A percentile compares a stretch with the other conserved stretches of the same genome.
Evolutionary conservation across 2,888 invertebrate species (phyloP).

Genomic region (Chaetogeoica ovagalla): DNA sequence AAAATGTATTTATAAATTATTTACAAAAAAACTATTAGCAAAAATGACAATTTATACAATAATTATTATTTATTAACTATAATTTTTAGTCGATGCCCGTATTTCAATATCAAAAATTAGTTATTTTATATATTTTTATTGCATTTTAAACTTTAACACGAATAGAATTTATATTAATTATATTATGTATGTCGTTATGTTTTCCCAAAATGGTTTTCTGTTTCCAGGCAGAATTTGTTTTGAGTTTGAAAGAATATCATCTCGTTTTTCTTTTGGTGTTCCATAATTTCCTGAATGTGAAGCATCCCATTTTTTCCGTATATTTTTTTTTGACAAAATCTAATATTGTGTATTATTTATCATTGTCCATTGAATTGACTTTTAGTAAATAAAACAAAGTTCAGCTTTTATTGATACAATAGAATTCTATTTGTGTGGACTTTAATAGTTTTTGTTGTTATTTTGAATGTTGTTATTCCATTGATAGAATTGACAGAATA

Average conservation of each 20-base stretch:
- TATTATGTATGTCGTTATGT: neutral
- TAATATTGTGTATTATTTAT: slow-evolving; percentile 5
- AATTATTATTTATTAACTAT: no score
- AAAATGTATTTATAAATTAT: no score
- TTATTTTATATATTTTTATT: no score
- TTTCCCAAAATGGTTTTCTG: slow-evolving; percentile 18
- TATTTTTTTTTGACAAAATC: slow-evolving; percentile 19
- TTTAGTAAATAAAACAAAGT: slow-evolving; percentile 4
- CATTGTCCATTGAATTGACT: slow-evolving; percentile 22
- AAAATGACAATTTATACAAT: no score
- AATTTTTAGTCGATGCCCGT: no score
- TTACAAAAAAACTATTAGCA: no score
- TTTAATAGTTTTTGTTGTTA: neutral
- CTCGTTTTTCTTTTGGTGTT: slow-evolving; percentile 12
- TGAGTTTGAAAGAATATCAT: slow-evolving; percentile 11
- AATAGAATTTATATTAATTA: no score
- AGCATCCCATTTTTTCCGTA: slow-evolving; percentile 18
- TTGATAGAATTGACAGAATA: neutral
- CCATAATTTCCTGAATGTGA: neutral
- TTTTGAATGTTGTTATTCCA: neutral
- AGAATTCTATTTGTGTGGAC: neutral
- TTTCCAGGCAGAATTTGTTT: neutral
- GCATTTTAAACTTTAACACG: no score
- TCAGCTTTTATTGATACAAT: neutral
- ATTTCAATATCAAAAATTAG: no score